Evolutionary conservation across 2,888 invertebrate species (phyloP), one percentile per base, ranked within the genome.

Genomic region (Poecilobothrus nobilitatus): DNA sequence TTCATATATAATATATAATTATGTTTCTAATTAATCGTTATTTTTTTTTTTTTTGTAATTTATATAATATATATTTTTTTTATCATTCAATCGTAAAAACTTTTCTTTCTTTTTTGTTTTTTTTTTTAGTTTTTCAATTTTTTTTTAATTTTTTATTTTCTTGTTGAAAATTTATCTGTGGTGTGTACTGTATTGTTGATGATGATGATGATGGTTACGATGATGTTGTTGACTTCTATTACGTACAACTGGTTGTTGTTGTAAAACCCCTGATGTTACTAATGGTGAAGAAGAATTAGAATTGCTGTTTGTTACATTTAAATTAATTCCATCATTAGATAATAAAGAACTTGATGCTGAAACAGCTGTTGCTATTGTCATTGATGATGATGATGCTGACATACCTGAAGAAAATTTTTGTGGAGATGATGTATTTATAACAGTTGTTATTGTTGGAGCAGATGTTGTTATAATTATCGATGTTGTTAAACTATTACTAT

Each of bases 181-280:
- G 71, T 72, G 70, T 72, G 72, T 70, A 73, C 71, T 70, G 71
- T 72, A 70, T 70, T 53, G 53, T 53, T 53, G 53, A 71, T 71
- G 65, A 69, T 71, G 68, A 67, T 69, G 69, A 68, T 44, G 68
- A 66, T 72, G 69, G 66, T 73, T 73, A 70, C 72, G 66, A 71
- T 72, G 70, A 67, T 71, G 70, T 33, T 70, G 69, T 68, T 71
- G 73, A 70, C 69, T 53, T 53, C 53, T 53, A 53, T 53, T 53
- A 53, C 53, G 53, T 18, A 18, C 53, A 9, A n/a, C 53, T 18
- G 53, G 15, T 53, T 53, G 53, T 41, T 41, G 41, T 15, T 41
- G 41, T 41, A 41, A 41, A 12, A n/a, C 5, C 3, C 18, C 53
- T 3, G 18, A 1, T 4, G 27, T 27, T 4, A 27, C 27, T 27